Base-by-base conservation (phyloP, 2,797 vertebrate species). In the Enteromius thamalakanensis region DNA sequence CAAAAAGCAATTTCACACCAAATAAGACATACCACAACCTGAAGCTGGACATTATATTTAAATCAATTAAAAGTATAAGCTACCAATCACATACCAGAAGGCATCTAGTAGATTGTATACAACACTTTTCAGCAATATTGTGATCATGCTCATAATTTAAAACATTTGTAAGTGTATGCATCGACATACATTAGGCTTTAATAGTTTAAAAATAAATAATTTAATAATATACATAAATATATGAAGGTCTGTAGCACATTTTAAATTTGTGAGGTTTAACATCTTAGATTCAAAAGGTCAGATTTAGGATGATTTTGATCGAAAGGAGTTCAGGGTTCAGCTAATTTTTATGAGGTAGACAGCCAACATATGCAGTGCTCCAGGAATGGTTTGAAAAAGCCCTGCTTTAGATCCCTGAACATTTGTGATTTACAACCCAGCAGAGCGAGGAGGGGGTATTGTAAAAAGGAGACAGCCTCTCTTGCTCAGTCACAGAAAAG, bases 401-500 rank as follows among this genome's bases (percentile, higher is more conserved):
- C 21, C 19, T n/a, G 55, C 21, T 65, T 29, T 65, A 34, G 12
- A 29, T 26, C 76, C 29, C 37, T 29, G 47, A 83, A 70, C 64
- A 77, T 55, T 51, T 21, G 19, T 78, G 34, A 75, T 81, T 86
- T 58, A 74, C 40, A 69, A 34, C 40, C 26, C 42, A 75, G 21
- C 47, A 62, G 21, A 15, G 47, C 21, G 23, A 76, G 15, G 64
- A 76, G 29, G 14, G 40, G 62, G 19, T 2, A 32, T n/a, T 40
- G 60, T 58, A 34, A 83, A 74, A 45, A 11, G 10, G 37, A 51
- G 49, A 55, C 47, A 21, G 49, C 7, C 23, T 37, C 34, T 49
- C 47, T 26, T 83, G 70, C 70, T 69, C 29, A 34, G 76, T 79
- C 49, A 85, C 79, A 74, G 49, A 76, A 68, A 58, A 76, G 76